Evolutionary conservation across 2,888 invertebrate species (phyloP).

Genomic region (Rotaria magnacalcarata): DNA sequence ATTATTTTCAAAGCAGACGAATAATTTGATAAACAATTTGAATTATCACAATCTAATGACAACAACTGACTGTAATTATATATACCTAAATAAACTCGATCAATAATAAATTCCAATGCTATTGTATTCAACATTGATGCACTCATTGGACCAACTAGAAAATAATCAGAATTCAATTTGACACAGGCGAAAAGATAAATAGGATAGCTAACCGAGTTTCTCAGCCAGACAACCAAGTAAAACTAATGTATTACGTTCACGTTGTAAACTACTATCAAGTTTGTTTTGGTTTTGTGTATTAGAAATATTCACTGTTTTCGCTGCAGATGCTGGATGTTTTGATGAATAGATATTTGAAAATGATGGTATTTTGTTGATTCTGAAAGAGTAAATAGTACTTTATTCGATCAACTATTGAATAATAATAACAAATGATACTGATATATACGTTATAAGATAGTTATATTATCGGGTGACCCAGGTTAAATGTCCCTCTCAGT

Average conservation of each 20-base stretch:
- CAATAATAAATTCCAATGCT: constrained; percentile 75
- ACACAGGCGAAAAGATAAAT: no score
- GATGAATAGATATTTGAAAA: background rate
- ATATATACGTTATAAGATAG: no score
- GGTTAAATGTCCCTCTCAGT: no score
- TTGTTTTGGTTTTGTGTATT: constrained; percentile 62
- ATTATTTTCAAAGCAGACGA: constrained; percentile 32
- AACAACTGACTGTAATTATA: constrained; percentile 56
- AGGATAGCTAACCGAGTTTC: constrained; percentile 69
- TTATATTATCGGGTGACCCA: no score
- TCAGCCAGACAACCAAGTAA: constrained; percentile 84
- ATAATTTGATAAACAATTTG: constrained; percentile 17
- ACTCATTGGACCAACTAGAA: constrained; percentile 68
- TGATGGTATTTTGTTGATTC: background rate
- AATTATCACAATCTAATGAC: constrained; percentile 65
- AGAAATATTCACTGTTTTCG: constrained; percentile 55
- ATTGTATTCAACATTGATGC: constrained; percentile 73
- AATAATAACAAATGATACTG: no score
- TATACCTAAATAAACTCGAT: constrained; percentile 22
- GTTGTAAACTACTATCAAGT: constrained; percentile 50
- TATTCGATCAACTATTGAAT: no score
- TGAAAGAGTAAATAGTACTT: background rate
- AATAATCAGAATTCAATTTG: no score
- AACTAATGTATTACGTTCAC: constrained; percentile 74
- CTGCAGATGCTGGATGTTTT: background rate